Base-by-base conservation (phyloP, 1,140 invertebrate species). In the Danaus melanippus region DNA sequence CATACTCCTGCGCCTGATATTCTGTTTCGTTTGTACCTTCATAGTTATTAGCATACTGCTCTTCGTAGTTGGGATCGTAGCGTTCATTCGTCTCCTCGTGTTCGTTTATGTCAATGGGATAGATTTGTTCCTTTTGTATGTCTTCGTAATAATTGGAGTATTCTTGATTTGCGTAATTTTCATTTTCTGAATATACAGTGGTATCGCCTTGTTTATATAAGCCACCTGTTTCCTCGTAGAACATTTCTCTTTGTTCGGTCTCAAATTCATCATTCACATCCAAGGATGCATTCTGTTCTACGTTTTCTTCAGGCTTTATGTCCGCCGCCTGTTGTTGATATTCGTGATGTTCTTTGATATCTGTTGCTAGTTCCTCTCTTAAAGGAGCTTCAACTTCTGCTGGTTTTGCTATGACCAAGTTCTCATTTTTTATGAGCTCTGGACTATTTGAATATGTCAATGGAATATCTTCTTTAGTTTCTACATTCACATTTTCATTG, bases 31-130 rank as follows among this genome's bases (percentile, higher is more conserved):
- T 50, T 56, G 45, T 32, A 40, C 12, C 64, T 60, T 67, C 60
- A 12, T 72, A 66, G 47, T 64, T 52, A 17, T 48, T 56, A 8
- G 43, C 58, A 62, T 82, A 83, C 52, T 83, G 76, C 53, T 76
- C 62, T 53, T 75, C 60, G 15, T 83, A 83, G 56, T 55, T 68
- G 52, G 68, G 79, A 64, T 84, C 79, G 53, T 84, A 83, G 10
- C 56, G 67, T 55, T 75, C 62, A 10, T 58, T 67, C 7, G 74
- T 53, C 60, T 76, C 76, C 64, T 73, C 74, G 45, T 76, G 67
- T 59, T 79, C 76, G 44, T 76, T 74, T 32, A 72, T 62, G 56
- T 78, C 69, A 8, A 46, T 50, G 15, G 66, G 56, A 57, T 80
- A 76, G 32, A 62, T 56, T 55, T 72, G 58, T 59, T 79, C 64